phyloP scores from a whole-genome alignment of 2,888 invertebrate species.

The Hofmannophila pseudospretella region DNA sequence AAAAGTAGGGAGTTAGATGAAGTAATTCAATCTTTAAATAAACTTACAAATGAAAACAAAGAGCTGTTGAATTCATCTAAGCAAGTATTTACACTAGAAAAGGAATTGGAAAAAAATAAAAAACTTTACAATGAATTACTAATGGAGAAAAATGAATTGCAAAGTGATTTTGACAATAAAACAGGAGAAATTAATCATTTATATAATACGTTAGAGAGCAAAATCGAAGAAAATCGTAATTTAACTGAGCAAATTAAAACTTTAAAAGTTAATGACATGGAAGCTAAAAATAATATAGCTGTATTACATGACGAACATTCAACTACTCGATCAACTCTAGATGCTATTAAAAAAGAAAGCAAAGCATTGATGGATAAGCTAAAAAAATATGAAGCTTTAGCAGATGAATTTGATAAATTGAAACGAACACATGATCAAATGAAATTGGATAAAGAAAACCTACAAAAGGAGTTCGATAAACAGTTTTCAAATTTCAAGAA shows the following conservation, averaged over 20 bases:
- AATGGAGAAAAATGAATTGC: constrained; percentile 31
- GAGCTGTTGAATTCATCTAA: constrained; percentile 23
- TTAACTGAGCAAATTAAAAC: constrained; percentile 30
- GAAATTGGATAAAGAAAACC: constrained; percentile 37
- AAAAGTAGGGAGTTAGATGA: constrained; percentile 29
- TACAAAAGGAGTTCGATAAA: constrained; percentile 34
- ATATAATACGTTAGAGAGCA: constrained; percentile 32
- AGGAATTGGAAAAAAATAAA: constrained; percentile 28
- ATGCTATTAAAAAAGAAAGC: constrained; percentile 39
- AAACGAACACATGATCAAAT: constrained; percentile 31
- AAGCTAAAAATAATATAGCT: constrained; percentile 26
- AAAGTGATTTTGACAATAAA: constrained; percentile 34
- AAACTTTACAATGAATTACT: constrained; percentile 25
- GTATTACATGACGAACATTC: constrained; percentile 37
- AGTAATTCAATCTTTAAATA: constrained; percentile 18
- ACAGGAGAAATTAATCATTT: constrained; percentile 35
- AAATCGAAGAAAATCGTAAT: constrained; percentile 41
- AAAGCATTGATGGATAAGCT: constrained; percentile 36
- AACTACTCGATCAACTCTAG: constrained; percentile 29
- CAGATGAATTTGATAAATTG: constrained; percentile 37
- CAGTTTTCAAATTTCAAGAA: constrained; percentile 30
- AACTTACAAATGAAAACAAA: constrained; percentile 25
- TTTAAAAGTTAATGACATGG: constrained; percentile 27
- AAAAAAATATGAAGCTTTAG: constrained; percentile 35
- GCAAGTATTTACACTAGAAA: constrained; percentile 24